Evolutionary conservation across 1,140 invertebrate species (phyloP), one percentile per base, ranked within the genome.

Genomic region (Reticulitermes speratus): DNA sequence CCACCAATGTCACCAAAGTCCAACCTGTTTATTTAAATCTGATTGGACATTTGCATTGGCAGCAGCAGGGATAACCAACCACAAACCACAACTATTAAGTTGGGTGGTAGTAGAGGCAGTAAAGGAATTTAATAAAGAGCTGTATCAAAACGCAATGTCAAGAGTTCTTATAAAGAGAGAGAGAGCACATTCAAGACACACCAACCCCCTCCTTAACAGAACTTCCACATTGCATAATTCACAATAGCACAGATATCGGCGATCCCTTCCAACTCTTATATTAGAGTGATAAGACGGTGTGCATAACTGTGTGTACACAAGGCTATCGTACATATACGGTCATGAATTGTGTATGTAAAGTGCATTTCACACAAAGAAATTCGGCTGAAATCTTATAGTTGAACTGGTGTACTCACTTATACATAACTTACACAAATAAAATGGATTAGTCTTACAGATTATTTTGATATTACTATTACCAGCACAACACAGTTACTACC

Each of bases 41-140:
- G 85, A 85, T 52, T 85, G 55, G 85, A 85, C 85, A 85, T 85
- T 85, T 85, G 85, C 85, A 85, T 85, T 85, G 85, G 85, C 85
- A 85, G 85, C 45, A 85, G 85, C 85, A 85, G 75, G 59, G 65
- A 65, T 85, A 85, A 75, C 75, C 59, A 85, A 69, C 85, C 65
- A 75, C n/a, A 75, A 44, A 85, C 44, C 55, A 45, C 44, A 69
- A 85, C 65, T 44, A 52, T 65, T 32, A 55, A 75, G 44, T 45
- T 65, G 44, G 30, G 75, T 44, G 44, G 32, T 69, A 14, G 32
- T 11, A 81, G 59, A 85, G 44, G 38, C 25, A 84, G 21, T 84
- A 52, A 25, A 48, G 44, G 30, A 52, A 52, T 84, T 52, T 52
- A 52, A 45, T 44, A 84, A 32, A 32, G 55, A 84, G 83, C 55